Evolutionary conservation across 2,113 vertebrate species (phyloP).

Genomic region (Sorex araneus): DNA sequence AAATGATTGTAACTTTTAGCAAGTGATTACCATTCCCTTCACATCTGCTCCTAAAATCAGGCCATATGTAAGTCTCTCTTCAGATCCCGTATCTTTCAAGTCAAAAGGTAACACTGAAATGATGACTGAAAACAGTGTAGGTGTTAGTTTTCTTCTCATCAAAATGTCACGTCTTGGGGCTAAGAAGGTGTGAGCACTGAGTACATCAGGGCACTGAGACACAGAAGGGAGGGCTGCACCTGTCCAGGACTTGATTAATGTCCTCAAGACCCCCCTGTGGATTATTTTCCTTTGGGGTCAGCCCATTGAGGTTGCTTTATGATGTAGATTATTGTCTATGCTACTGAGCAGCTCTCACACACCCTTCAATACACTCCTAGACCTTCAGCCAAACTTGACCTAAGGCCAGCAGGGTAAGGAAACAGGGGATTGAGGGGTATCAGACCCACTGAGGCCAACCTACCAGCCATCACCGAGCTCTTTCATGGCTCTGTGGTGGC

Average conservation of each 20-base stretch:
- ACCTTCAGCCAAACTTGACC: background rate
- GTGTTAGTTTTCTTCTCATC: conserved; percentile 64
- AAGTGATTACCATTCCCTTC: conserved; percentile 82
- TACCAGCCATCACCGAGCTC: no score
- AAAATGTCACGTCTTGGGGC: conserved; percentile 76
- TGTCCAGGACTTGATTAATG: background rate
- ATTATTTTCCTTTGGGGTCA: no score
- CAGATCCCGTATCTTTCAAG: conserved; percentile 71
- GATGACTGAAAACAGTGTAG: background rate
- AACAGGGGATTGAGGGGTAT: background rate
- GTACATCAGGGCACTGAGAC: conserved; percentile 33
- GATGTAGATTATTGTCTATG: background rate
- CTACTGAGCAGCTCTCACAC: rapidly evolving
- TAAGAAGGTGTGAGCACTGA: conserved; percentile 74
- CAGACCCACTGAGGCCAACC: background rate
- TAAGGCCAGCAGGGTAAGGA: no score
- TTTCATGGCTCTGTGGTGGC: no score
- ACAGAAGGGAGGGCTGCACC: background rate
- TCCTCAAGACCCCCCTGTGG: background rate
- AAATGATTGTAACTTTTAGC: conserved; percentile 72
- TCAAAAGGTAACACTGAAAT: conserved; percentile 75
- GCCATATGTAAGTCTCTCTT: conserved; percentile 75
- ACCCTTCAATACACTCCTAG: rapidly evolving
- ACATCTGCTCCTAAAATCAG: conserved; percentile 78
- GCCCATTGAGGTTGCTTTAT: background rate